Base-by-base conservation (phyloP, 2,797 vertebrate genomes). In the Melanotaenia trifasciata region DNA sequence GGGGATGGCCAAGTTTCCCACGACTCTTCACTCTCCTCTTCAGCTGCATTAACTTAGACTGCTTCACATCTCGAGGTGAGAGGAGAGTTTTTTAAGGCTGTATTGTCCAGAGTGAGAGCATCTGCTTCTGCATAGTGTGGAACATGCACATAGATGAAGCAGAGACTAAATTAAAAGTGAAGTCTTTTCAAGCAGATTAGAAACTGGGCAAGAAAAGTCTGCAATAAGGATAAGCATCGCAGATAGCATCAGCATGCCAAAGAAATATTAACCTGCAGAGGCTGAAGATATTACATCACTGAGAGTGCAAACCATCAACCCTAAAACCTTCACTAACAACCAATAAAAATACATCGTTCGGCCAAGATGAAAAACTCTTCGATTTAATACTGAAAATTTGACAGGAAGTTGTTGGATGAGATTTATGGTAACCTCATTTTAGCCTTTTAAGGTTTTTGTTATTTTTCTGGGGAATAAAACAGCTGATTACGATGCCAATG, bases 1-100 rank as follows among this genome's bases (percentile, higher is more conserved):
- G 80, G 58, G 64, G 54, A 1, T 59, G 59, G 40, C 33, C 20
- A 11, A 35, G 64, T 81, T 93, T 93, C 91, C 89, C 91, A 91
- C 83, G 79, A 72, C 61, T 80, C 72, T 58, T 79, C 56, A 10
- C 73, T 73, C 61, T 61, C 60, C 8, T n/a, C 32, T 51, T 53
- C 18, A 36, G 12, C 60, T n/a, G 8, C 36, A 64, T 82, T 80
- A 67, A 64, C 70, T 70, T 72, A 60, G 62, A 69, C 38, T 7
- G 28, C 87, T 43, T 74, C 64, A 74, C 63, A 74, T 68, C 57
- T 33, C 24, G 16, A 62, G 61, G 63, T 32, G 43, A 47, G 63
- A 71, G 20, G 24, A 3, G 38, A 18, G 8, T 76, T 50, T 72
- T 68, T 73, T 60, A 83, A 33, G 57, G 40, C 7, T 54, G 36